These are phyloP conservation scores for Geococcyx californianus DNA, from an alignment of 2,113 vertebrate genomes.

Conservation along the genomic window DNA sequence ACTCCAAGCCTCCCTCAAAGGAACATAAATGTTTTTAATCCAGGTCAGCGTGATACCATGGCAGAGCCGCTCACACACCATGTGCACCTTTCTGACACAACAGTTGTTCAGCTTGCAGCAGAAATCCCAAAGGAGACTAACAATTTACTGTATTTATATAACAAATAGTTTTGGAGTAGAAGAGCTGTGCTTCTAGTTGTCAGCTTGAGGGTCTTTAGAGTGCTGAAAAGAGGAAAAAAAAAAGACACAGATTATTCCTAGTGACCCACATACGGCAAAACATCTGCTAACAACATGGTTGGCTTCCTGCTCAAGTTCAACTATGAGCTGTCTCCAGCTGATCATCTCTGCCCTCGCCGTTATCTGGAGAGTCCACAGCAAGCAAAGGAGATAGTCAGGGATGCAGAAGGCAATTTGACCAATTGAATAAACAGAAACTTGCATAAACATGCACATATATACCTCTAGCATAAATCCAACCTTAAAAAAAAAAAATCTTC, in stretches of 20 bases:
- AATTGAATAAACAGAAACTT: slow-evolving; percentile 2
- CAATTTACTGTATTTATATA: slow-evolving; percentile 45
- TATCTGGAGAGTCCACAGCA: slow-evolving; percentile 7
- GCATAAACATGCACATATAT: background rate
- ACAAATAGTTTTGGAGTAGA: slow-evolving; percentile 43
- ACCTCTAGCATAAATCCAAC: background rate
- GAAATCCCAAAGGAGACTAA: slow-evolving; percentile 46
- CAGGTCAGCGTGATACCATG: background rate
- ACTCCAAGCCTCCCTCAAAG: background rate
- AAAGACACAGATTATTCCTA: slow-evolving; percentile 43
- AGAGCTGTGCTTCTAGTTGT: slow-evolving; percentile 32
- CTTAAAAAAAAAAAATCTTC: background rate
- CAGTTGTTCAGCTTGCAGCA: slow-evolving; percentile 53
- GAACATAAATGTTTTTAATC: background rate
- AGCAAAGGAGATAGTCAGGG: slow-evolving; percentile 22
- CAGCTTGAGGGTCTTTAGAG: slow-evolving; percentile 57
- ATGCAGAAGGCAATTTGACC: slow-evolving; percentile 23
- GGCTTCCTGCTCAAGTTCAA: slow-evolving; percentile 69
- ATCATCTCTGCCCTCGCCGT: slow-evolving; percentile 55
- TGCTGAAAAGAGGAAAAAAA: slow-evolving; percentile 7
- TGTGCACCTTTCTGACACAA: slow-evolving; percentile 49
- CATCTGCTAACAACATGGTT: slow-evolving; percentile 70
- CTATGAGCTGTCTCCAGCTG: slow-evolving; percentile 60
- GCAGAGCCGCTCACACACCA: background rate
- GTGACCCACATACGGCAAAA: slow-evolving; percentile 67